Evolutionary conservation across 1,140 invertebrate genomes (phyloP).

Genomic region (Phocides pigmalion): DNA sequence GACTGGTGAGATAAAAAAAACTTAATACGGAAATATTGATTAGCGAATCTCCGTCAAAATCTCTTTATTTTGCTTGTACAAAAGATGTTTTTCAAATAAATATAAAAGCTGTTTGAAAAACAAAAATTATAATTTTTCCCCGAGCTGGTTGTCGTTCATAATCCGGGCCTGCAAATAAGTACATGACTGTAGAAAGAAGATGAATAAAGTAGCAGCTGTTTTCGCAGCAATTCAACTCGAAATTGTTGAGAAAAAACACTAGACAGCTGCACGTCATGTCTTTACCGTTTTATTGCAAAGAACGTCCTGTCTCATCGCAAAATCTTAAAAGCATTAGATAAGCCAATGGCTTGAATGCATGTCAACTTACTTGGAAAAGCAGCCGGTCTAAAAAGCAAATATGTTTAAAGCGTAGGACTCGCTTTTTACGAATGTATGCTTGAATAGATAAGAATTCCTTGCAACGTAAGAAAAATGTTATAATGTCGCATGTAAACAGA

Average conservation of each 20-base stretch:
- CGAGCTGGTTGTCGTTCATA: background rate
- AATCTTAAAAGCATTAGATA: slow-evolving; percentile 21
- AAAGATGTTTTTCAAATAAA: background rate
- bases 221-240: background rate
- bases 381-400: slow-evolving; percentile 5
- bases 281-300: slow-evolving; percentile 35
- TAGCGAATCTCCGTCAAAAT: background rate
- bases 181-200: background rate
- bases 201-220: slow-evolving; percentile 13
- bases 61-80: background rate
- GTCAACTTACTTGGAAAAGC: slow-evolving; percentile 7
- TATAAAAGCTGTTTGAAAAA: background rate
- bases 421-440: slow-evolving; percentile 17
- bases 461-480: background rate
- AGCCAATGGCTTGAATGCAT: background rate
- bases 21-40: too few relatives aligned
- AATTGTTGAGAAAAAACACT: slow-evolving; percentile 34
- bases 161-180: background rate
- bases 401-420: slow-evolving; percentile 7
- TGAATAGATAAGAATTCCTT: slow-evolving; percentile 19
- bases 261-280: slow-evolving; percentile 43
- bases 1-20: background rate
- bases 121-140: too few relatives aligned
- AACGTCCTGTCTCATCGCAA: slow-evolving; percentile 21
- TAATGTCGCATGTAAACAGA: background rate